Evolutionary conservation across 2,888 invertebrate species (phyloP).

Genomic region (Plebejus anna): DNA sequence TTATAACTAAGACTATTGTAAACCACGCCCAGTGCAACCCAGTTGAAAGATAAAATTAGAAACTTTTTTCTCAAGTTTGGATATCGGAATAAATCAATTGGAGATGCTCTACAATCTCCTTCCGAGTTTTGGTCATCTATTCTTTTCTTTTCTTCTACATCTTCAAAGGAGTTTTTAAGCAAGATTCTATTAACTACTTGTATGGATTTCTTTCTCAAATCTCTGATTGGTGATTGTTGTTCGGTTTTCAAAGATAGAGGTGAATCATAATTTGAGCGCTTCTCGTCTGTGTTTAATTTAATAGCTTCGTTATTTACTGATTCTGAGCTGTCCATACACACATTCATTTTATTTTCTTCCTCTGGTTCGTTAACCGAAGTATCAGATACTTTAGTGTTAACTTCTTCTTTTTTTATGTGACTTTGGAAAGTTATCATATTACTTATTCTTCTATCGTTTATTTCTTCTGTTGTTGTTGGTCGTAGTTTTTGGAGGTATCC

Average conservation of each 20-base stretch:
- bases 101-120: slow-evolving; percentile 77
- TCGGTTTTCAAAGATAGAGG: slow-evolving; percentile 58
- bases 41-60: slow-evolving; percentile 82
- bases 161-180: slow-evolving; percentile 54
- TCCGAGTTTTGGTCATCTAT: slow-evolving; percentile 71
- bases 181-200: slow-evolving; percentile 62
- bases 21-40: slow-evolving; percentile 84
- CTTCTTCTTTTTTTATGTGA: slow-evolving; percentile 51
- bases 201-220: slow-evolving; percentile 61
- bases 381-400: slow-evolving; percentile 37
- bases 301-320: slow-evolving; percentile 36
- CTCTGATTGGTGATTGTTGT: slow-evolving; percentile 52
- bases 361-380: slow-evolving; percentile 55
- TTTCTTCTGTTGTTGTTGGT: slow-evolving; percentile 47
- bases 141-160: slow-evolving; percentile 56
- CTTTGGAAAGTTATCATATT: slow-evolving; percentile 66
- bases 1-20: slow-evolving; percentile 85
- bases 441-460: slow-evolving; percentile 59
- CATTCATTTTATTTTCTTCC: slow-evolving; percentile 54
- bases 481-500: slow-evolving; percentile 49
- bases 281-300: slow-evolving; percentile 43
- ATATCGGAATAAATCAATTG: slow-evolving; percentile 81
- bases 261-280: slow-evolving; percentile 45
- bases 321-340: slow-evolving; percentile 52
- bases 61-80: slow-evolving; percentile 84